Conservation (phyloP, 1,140 invertebrate genomes). For the Lepidurus packardi region DNA sequence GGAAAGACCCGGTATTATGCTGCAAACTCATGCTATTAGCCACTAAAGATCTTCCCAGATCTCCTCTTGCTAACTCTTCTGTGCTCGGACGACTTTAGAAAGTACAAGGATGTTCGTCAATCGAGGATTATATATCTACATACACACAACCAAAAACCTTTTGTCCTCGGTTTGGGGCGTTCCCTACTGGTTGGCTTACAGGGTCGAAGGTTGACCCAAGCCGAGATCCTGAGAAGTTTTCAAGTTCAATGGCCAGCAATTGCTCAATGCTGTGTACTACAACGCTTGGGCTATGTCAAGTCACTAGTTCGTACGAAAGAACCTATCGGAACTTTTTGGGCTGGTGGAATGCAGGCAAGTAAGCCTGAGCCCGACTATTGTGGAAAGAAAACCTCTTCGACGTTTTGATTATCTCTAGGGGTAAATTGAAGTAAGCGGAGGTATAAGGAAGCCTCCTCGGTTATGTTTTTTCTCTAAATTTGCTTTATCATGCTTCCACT, state of each 20-base stretch:
- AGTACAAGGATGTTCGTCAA: too few species aligned
- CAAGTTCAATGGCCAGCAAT: not conserved
- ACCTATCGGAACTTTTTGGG: not conserved
- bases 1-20: not conserved
- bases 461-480: too few species aligned
- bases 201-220: not conserved
- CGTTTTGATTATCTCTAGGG: too few species aligned
- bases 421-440: too few species aligned
- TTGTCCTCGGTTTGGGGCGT: not conserved
- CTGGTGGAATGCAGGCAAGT: not conserved
- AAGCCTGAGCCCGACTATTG: too few species aligned
- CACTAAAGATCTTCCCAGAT: not conserved
- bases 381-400: too few species aligned
- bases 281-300: not conserved
- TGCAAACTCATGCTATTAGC: not conserved
- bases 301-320: not conserved
- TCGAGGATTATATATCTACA: not conserved
- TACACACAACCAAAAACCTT: not conserved
- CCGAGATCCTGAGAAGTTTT: not conserved
- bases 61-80: not conserved
- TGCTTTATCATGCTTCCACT: too few species aligned
- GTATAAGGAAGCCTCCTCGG: too few species aligned
- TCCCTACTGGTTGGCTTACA: not conserved
- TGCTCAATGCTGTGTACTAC: not conserved
- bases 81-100: not conserved